Evolutionary conservation across 2,888 invertebrate species (phyloP).

Genomic region (Caenorhabditis afra): DNA sequence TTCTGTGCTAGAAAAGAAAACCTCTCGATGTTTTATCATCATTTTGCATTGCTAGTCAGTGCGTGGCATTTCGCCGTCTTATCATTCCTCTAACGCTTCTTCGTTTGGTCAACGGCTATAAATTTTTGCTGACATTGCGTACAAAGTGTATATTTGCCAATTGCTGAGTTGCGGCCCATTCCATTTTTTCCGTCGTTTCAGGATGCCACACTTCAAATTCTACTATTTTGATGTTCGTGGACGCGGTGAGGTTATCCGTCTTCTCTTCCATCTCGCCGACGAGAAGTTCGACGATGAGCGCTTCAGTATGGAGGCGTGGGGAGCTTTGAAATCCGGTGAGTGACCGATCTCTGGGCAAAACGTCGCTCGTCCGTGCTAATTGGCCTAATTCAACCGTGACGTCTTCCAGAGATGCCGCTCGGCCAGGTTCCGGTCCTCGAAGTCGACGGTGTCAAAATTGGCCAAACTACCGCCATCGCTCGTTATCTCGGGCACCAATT

Average conservation of each 20-base stretch:
- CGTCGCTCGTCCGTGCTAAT: background rate
- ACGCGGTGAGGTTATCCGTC: constrained; percentile 74
- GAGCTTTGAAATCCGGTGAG: constrained; percentile 68
- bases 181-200: background rate
- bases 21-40: constrained; percentile 14
- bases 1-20: background rate
- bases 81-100: background rate
- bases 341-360: background rate
- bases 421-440: constrained; percentile 78
- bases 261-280: constrained; percentile 69
- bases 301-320: constrained; percentile 70
- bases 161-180: background rate
- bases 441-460: constrained; percentile 75
- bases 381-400: constrained; percentile 8
- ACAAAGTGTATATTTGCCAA: background rate
- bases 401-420: constrained; percentile 75
- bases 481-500: constrained; percentile 74
- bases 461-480: constrained; percentile 72
- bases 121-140: constrained; percentile 33
- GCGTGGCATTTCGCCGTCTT: constrained; percentile 7
- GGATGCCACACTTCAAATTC: constrained; percentile 64
- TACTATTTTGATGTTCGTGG: constrained; percentile 73
- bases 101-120: constrained; percentile 2
- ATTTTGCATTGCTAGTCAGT: background rate
- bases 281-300: constrained; percentile 69